Conservation (phyloP, 1,140 invertebrate genomes). For the Kradibia gibbosae region DNA sequence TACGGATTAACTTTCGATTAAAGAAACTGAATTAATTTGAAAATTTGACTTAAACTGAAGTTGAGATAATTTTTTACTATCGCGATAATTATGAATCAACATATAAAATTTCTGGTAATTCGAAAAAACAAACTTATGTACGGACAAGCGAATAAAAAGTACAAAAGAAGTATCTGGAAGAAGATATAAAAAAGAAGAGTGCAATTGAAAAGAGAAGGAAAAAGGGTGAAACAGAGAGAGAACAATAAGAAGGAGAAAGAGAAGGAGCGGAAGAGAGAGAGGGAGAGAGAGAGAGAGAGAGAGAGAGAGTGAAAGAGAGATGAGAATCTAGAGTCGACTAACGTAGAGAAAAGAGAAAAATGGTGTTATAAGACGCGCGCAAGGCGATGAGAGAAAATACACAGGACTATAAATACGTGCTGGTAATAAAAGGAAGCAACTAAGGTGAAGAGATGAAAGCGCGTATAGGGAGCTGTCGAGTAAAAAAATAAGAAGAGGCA, state of each 20-base stretch:
- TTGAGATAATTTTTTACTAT: neutral
- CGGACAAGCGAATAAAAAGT: neutral
- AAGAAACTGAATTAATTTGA: no score
- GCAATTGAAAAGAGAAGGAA: neutral
- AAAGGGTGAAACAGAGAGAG: neutral
- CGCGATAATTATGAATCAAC: neutral
- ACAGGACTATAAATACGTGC: constrained; percentile 35
- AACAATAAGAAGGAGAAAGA: neutral
- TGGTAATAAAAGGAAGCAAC: constrained; percentile 14
- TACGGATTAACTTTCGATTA: no score
- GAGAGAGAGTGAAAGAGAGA: constrained; percentile 3
- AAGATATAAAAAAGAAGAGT: neutral
- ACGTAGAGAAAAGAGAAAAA: neutral
- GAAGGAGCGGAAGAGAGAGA: neutral
- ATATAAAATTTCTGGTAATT: neutral
- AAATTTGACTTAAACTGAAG: no score
- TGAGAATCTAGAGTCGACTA: neutral
- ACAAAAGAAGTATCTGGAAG: constrained; percentile 2
- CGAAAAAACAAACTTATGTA: neutral
- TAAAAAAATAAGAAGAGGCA: neutral
- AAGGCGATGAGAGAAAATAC: constrained; percentile 24
- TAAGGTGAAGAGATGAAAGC: constrained; percentile 34
- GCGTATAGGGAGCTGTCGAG: constrained; percentile 13
- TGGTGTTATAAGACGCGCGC: constrained; percentile 1
- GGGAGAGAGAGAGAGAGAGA: neutral